These are phyloP conservation scores for Poicephalus meyeri DNA, from an alignment of 2,113 vertebrate genomes.

Conservation along the genomic window DNA sequence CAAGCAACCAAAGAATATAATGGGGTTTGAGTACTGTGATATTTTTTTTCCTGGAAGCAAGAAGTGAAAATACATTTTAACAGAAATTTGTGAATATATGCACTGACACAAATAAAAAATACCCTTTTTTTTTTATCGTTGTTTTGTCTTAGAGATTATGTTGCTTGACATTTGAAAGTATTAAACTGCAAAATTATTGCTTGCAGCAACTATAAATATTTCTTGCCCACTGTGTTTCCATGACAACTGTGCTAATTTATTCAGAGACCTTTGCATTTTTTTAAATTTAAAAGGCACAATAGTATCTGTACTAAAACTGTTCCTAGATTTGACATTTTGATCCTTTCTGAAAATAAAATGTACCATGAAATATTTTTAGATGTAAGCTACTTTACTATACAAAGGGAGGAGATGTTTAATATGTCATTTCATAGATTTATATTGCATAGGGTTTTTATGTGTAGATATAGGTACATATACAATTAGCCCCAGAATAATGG, in stretches of 20 bases:
- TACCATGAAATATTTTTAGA: background rate
- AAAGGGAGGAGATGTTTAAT: background rate
- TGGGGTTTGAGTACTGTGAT: background rate
- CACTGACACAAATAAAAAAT: background rate
- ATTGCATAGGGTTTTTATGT: background rate
- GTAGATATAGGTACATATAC: background rate
- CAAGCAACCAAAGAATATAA: background rate
- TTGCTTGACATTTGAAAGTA: constrained; percentile 66
- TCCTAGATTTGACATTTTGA: constrained; percentile 15
- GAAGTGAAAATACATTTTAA: background rate
- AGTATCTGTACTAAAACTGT: constrained; percentile 31
- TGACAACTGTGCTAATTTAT: constrained; percentile 69
- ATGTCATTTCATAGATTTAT: background rate
- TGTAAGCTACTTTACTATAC: background rate
- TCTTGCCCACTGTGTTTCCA: constrained; percentile 68
- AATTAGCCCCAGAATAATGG: background rate
- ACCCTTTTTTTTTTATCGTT: background rate
- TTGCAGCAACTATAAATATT: constrained; percentile 71
- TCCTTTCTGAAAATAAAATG: constrained; percentile 38
- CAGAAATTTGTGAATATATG: background rate
- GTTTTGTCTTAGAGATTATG: constrained; percentile 30
- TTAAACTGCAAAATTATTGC: constrained; percentile 65
- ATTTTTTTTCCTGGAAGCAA: background rate
- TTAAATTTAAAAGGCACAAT: constrained; percentile 57
- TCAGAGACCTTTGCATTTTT: constrained; percentile 62